Evolutionary conservation across 2,797 vertebrate species (phyloP), one percentile per base, ranked within the genome.

Genomic region (Ammospiza maritima): DNA sequence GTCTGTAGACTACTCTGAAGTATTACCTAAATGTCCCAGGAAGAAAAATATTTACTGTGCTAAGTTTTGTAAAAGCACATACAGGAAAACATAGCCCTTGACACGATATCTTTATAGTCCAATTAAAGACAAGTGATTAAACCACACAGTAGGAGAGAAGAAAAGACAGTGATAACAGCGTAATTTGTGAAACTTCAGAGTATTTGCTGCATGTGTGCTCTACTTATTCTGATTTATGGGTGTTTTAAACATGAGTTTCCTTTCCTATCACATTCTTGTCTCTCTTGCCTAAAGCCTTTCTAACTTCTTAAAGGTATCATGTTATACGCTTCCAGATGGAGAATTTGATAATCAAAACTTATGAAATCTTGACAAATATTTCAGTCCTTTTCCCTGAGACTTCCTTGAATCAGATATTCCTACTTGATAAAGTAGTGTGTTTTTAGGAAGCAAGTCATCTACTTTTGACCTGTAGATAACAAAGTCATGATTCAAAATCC

Each of bases 91-190:
- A 44, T 22, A 75, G 58, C 44, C 38, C 54, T 88, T 88, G 44
- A 75, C 62, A 56, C 6, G 4, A 11, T 84, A 84, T 58, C 66
- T 93, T 90, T 87, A 76, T 44, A 72, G 90, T 81, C 70, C 62
- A 81, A 77, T 92, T 93, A 94, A 86, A 95, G 60, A 74, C 50
- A 94, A 86, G 66, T 78, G 73, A 89, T 92, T 92, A 94, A 94
- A 92, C 27, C 25, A 91, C 79, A 72, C 58, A 81, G 51, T 72
- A 48, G 65, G 79, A 93, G 50, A 92, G 79, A 95, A 77, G 53
- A 70, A 45, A 85, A 92, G 69, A 78, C 53, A 69, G 34, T 50
- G 61, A 54, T 81, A 94, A 75, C n/a, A 71, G 26, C n/a, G 50
- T 71, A 80, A 91, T 88, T 89, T 90, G 82, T 94, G 85, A 74